These are phyloP conservation scores for Alcis repandata DNA, from an alignment of 2,888 invertebrate genomes.

Conservation along the genomic window DNA sequence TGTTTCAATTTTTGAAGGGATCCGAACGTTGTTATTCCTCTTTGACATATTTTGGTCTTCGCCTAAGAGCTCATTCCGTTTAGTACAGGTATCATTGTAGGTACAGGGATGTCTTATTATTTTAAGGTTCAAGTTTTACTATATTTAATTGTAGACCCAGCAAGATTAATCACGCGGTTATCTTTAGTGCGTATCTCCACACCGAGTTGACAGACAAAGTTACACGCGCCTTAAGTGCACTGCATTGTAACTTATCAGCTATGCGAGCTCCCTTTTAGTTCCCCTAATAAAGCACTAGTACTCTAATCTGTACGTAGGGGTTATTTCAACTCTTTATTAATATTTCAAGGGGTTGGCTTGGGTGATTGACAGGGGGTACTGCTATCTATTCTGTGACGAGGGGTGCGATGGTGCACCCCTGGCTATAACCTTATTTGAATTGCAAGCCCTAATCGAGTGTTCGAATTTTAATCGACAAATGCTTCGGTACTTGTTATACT, in stretches of 20 bases:
- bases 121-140: too few relatives aligned
- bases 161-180: not conserved
- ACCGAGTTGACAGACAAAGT: not conserved
- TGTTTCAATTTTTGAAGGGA: too few relatives aligned
- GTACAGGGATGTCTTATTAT: too few relatives aligned
- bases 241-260: slow-evolving; percentile 8
- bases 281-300: slow-evolving; percentile 4
- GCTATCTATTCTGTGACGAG: not conserved
- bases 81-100: too few relatives aligned
- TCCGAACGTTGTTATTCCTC: too few relatives aligned
- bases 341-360: slow-evolving; percentile 3
- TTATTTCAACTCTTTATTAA: not conserved
- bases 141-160: too few relatives aligned
- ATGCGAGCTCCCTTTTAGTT: not conserved
- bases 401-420: not conserved
- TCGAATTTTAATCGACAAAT: too few relatives aligned
- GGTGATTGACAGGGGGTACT: slow-evolving; percentile 16
- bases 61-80: too few relatives aligned
- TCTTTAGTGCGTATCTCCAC: not conserved
- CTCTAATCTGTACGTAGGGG: not conserved
- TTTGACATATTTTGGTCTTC: too few relatives aligned
- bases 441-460: too few relatives aligned
- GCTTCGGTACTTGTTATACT: too few relatives aligned
- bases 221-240: slow-evolving; percentile 8
- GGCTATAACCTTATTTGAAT: too few relatives aligned